These are phyloP conservation scores for Dinothrombium tinctorium DNA, from an alignment of 1,140 invertebrate species.

Conservation along the genomic window DNA sequence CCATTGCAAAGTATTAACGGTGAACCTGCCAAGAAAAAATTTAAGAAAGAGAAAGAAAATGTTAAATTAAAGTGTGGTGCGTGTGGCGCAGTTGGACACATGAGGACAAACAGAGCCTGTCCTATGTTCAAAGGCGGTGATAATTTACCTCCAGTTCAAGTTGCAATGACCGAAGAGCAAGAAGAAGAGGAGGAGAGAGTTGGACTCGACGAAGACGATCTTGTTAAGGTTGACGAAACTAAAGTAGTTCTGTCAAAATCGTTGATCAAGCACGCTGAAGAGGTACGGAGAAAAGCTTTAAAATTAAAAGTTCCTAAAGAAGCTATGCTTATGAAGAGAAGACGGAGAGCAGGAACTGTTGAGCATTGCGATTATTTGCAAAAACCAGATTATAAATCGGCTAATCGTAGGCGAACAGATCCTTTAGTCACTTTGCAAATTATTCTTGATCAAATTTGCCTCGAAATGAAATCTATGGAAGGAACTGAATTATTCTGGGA, in stretches of 20 bases:
- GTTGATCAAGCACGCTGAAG: slow-evolving; percentile 41
- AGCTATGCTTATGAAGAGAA: slow-evolving; percentile 36
- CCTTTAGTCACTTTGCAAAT: slow-evolving; percentile 82
- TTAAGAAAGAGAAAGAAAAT: slow-evolving; percentile 15
- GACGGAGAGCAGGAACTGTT: slow-evolving; percentile 31
- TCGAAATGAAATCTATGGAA: slow-evolving; percentile 72
- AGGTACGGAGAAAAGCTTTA: slow-evolving; percentile 48
- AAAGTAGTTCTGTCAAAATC: slow-evolving; percentile 20
- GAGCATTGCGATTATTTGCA: slow-evolving; percentile 82
- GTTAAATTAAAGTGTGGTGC: slow-evolving; percentile 64
- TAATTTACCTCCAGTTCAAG: slow-evolving; percentile 34
- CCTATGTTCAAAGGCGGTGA: slow-evolving; percentile 51
- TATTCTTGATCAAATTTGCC: slow-evolving; percentile 72
- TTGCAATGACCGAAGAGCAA: slow-evolving; percentile 49
- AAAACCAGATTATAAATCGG: slow-evolving; percentile 46
- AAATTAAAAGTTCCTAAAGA: slow-evolving; percentile 63
- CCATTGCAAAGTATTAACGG: neutral
- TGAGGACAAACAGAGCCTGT: slow-evolving; percentile 87
- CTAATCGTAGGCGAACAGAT: slow-evolving; percentile 81
- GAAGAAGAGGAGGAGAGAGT: slow-evolving; percentile 56
- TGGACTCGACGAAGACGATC: slow-evolving; percentile 35
- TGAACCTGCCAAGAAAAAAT: slow-evolving; percentile 1
- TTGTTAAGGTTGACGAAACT: slow-evolving; percentile 67
- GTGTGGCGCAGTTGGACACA: slow-evolving; percentile 54
- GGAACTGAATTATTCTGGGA: slow-evolving; percentile 74